Evolutionary conservation across 1,140 invertebrate species (phyloP).

Genomic region (Formica exsecta): DNA sequence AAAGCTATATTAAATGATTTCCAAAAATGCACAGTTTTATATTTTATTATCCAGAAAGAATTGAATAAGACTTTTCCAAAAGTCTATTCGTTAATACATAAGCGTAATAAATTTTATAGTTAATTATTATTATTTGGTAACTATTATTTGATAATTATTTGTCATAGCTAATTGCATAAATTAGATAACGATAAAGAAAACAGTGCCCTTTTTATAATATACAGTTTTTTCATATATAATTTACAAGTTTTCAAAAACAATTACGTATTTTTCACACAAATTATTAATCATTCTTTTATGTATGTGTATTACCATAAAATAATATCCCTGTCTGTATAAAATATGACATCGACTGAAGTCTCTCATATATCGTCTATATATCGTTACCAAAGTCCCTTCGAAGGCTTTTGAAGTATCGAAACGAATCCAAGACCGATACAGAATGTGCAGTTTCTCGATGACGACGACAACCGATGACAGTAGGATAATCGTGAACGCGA

Average conservation of each 20-base stretch:
- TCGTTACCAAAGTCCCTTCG: background rate
- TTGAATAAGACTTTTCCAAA: background rate
- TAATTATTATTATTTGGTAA: background rate
- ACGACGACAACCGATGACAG: background rate
- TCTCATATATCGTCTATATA: background rate
- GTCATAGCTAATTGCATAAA: background rate
- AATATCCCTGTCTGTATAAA: background rate
- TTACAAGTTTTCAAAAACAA: background rate
- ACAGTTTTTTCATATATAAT: background rate
- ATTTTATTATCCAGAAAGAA: background rate
- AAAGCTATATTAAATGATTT: background rate
- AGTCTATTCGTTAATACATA: background rate
- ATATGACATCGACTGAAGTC: background rate
- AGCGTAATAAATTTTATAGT: background rate
- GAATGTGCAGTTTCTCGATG: background rate
- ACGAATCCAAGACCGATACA: background rate
- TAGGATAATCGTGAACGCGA: background rate
- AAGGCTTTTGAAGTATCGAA: background rate
- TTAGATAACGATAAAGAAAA: background rate
- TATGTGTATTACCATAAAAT: constrained; percentile 21
- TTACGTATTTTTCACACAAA: background rate
- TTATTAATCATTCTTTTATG: constrained; percentile 1
- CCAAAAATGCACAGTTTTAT: background rate
- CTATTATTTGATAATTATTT: background rate
- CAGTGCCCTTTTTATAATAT: background rate